Base-by-base conservation (phyloP, 2,888 invertebrate genomes). In the Heliothis peltigera region DNA sequence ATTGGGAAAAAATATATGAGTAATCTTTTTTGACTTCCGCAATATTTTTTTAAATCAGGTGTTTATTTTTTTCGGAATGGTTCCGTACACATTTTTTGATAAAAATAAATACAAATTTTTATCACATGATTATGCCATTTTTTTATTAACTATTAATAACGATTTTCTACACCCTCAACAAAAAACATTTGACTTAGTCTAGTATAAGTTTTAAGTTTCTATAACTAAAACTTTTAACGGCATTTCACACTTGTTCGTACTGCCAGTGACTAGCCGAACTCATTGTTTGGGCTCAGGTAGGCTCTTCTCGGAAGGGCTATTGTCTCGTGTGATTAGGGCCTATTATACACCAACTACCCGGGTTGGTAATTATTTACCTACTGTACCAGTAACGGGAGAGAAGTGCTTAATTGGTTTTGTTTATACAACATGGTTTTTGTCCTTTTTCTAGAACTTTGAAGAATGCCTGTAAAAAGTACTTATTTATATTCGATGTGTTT, bases 281-380 rank as follows among this genome's bases (percentile, higher is more conserved):
- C 59, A 71, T 79, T 76, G 81, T 78, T 65, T 62, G 72, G 64
- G 56, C 51, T 74, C 89, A 89, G 89, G 89, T 89, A 89, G 81
- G 65, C 60, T 70, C 68, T 82, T 89, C 89, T 81, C 59, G 63
- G 87, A 89, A 89, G 82, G 78, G 32, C 62, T 47, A 78, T 87
- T 89, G 89, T 89, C 84, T 87, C 83, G 82, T 78, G 19, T 80
- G 79, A 85, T 83, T 84, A 84, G 77, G 71, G 76, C 73, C 67
- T 56, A 71, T 77, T 66, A 54, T 65, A 59, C 32, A 52, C 63
- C 53, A 28, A 63, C 48, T 56, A 57, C 78, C 55, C 64, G 35
- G 61, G 62, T 68, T 61, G 44, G 54, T 64, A 79, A 76, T 77
- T 81, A 78, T 81, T 68, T 77, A 69, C 80, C 73, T 54, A 65